Conservation (phyloP, 2,797 vertebrate species). For the Vespertilio murinus region DNA sequence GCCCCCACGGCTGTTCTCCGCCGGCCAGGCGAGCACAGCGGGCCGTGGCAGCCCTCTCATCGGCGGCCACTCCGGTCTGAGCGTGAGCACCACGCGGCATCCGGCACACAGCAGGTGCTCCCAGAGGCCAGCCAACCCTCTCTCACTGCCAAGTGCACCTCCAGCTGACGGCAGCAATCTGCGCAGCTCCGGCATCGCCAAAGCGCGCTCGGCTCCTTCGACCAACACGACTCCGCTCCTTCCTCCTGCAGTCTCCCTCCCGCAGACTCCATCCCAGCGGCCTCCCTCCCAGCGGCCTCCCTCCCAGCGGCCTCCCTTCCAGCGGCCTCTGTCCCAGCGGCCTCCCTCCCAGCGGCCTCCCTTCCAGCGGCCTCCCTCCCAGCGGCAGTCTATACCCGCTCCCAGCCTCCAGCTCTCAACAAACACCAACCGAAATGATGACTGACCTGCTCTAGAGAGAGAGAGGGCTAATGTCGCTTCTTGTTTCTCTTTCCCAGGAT, state of each 20-base stretch:
- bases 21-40: rapidly evolving
- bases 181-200: not conserved
- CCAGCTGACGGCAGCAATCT: not conserved
- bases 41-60: not conserved
- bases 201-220: not conserved
- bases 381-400: too few species aligned
- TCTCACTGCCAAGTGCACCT: not conserved
- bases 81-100: rapidly evolving
- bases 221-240: not conserved
- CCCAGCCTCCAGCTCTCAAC: not conserved
- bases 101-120: not conserved
- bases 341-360: too few species aligned
- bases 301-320: too few species aligned
- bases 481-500: not conserved
- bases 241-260: not conserved
- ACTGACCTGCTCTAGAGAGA: not conserved
- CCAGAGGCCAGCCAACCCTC: not conserved
- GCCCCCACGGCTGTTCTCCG: not conserved
- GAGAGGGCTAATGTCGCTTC: not conserved
- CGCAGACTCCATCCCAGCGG: too few species aligned
- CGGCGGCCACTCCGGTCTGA: not conserved
- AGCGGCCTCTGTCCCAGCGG: too few species aligned
- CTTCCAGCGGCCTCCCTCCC: too few species aligned
- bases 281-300: too few species aligned
- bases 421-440: not conserved